phyloP scores from a whole-genome alignment of 2,888 invertebrate species.

The Drosophila sordidula region DNA sequence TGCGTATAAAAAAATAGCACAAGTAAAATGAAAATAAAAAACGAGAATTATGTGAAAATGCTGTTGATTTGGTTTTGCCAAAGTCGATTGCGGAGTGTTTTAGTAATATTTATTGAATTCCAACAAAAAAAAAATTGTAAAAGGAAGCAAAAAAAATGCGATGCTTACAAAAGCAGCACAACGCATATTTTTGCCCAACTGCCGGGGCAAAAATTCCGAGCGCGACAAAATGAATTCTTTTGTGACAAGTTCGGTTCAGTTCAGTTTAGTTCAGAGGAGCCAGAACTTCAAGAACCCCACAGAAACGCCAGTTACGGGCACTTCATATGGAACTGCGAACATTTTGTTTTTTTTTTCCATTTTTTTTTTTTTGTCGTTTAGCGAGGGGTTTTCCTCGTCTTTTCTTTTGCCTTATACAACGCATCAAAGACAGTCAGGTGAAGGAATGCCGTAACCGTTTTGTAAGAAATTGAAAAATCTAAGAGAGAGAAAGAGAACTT shows the following conservation, averaged over 20 bases:
- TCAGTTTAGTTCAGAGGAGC: constrained; percentile 29
- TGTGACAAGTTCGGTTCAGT: constrained; percentile 76
- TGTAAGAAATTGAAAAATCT: constrained; percentile 80
- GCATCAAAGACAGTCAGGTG: constrained; percentile 80
- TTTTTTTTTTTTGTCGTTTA: constrained; percentile 9
- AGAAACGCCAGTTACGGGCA: constrained; percentile 41
- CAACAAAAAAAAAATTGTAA: constrained; percentile 39
- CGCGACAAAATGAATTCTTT: constrained; percentile 80
- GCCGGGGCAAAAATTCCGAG: constrained; percentile 64
- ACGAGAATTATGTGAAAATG: constrained; percentile 45
- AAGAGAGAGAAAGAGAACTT: constrained; percentile 20
- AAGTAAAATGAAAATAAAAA: constrained; percentile 15
- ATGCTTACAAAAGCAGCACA: constrained; percentile 53
- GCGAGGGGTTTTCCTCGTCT: constrained; percentile 3
- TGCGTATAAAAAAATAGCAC: constrained; percentile 60
- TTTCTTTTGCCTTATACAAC: constrained; percentile 22
- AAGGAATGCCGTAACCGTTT: constrained; percentile 74
- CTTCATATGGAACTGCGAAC: constrained; percentile 56
- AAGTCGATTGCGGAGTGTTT: constrained; percentile 69
- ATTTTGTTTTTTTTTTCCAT: not conserved
- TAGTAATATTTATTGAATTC: constrained; percentile 80
- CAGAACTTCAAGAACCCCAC: constrained; percentile 20
- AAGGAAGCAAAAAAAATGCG: constrained; percentile 17
- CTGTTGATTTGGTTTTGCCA: constrained; percentile 47
- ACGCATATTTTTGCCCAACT: constrained; percentile 58